Percentiles rank a stretch among this genome's conserved stretches.
phyloP scores from a whole-genome alignment of 2,113 vertebrate genomes.

The Reinhardtius hippoglossoides region DNA sequence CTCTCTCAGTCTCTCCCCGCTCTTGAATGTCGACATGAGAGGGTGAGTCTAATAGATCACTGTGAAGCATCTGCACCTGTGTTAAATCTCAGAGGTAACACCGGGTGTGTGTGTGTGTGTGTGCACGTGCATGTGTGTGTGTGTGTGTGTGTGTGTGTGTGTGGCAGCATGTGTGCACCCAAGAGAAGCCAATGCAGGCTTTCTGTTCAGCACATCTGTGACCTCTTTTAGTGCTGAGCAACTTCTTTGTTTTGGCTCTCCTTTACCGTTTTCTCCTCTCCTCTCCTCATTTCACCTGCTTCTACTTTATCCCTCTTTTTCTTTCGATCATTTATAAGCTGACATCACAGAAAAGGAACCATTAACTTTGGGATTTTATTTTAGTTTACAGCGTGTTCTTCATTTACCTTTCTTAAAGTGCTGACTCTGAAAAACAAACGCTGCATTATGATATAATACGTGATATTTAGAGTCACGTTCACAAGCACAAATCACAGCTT shows the following conservation, averaged over 20 bases:
- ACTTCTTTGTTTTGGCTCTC: slow-evolving; percentile 30
- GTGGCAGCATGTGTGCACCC: slow-evolving; percentile 27
- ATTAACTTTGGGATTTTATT: slow-evolving; percentile 19
- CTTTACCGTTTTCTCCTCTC: slow-evolving; percentile 10
- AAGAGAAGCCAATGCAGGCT: slow-evolving; percentile 52
- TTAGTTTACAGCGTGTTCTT: neutral
- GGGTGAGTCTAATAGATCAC: slow-evolving; percentile 79
- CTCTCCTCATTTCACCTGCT: slow-evolving; percentile 24
- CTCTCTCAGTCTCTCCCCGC: slow-evolving; percentile 64
- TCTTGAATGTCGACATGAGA: slow-evolving; percentile 77
- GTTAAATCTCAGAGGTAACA: slow-evolving; percentile 74
- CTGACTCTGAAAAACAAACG: slow-evolving; percentile 23
- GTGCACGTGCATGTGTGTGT: slow-evolving; percentile 5
- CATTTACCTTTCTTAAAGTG: neutral
- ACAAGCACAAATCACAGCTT: slow-evolving; percentile 5
- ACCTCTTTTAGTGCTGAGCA: slow-evolving; percentile 68
- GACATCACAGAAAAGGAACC: slow-evolving; percentile 5
- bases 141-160: slow-evolving; percentile 19
- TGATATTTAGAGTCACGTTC: slow-evolving; percentile 17
- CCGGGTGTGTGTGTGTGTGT: slow-evolving; percentile 20
- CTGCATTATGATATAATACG: neutral
- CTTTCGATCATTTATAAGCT: slow-evolving; percentile 8
- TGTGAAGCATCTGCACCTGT: slow-evolving; percentile 79
- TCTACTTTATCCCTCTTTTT: neutral
- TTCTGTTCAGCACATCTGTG: slow-evolving; percentile 74